These are phyloP conservation scores for Cyclophora punctaria DNA, from an alignment of 2,888 invertebrate species.

Conservation along the genomic window DNA sequence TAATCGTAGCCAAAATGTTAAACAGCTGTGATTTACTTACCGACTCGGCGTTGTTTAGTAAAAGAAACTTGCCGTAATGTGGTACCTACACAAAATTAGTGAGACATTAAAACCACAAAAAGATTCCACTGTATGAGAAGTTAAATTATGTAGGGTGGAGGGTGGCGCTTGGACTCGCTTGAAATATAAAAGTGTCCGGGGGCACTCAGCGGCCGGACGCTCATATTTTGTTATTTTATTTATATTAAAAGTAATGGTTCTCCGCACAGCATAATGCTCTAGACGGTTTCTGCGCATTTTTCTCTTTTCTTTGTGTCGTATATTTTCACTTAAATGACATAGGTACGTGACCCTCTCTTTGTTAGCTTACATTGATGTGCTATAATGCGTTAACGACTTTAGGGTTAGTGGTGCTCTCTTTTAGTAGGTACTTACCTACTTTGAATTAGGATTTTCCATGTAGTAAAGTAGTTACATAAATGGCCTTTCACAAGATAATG, in stretches of 20 bases:
- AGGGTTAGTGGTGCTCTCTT: slow-evolving; percentile 9
- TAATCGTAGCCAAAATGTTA: too few species aligned
- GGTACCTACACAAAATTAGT: too few species aligned
- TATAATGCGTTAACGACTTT: slow-evolving; percentile 33
- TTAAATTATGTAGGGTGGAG: slow-evolving; percentile 30
- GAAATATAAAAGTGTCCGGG: slow-evolving; percentile 71
- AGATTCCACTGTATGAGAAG: slow-evolving; percentile 22
- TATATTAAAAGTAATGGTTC: slow-evolving; percentile 75
- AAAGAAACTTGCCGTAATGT: too few species aligned
- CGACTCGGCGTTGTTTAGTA: too few species aligned
- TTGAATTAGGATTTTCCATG: too few species aligned
- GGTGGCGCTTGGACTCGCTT: slow-evolving; percentile 32
- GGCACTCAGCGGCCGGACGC: slow-evolving; percentile 73
- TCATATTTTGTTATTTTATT: slow-evolving; percentile 76
- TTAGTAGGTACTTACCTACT: slow-evolving; percentile 1
- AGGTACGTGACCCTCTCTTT: slow-evolving; percentile 61
- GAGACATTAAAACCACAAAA: slow-evolving; percentile 21
- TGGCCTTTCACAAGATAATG: too few species aligned
- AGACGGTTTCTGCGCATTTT: slow-evolving; percentile 68
- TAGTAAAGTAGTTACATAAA: too few species aligned
- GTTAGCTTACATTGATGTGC: slow-evolving; percentile 45
- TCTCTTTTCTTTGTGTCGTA: slow-evolving; percentile 67
- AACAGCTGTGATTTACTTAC: too few species aligned
- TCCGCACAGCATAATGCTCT: slow-evolving; percentile 64
- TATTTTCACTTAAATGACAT: slow-evolving; percentile 74